These are phyloP conservation scores for Chloroclystis v-ata DNA, from an alignment of 2,888 invertebrate species.

Conservation along the genomic window DNA sequence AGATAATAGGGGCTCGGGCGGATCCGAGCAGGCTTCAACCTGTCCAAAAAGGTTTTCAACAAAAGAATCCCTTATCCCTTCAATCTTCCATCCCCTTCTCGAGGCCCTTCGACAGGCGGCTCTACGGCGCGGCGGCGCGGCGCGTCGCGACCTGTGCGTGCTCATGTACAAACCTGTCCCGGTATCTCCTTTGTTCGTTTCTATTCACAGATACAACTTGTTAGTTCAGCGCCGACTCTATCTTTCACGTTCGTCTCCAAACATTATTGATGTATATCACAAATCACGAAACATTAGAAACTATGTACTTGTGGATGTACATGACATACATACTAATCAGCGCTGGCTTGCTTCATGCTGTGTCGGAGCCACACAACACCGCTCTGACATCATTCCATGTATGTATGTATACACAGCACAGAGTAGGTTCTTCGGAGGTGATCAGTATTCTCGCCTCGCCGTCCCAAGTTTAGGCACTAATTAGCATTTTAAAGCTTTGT, in stretches of 20 bases:
- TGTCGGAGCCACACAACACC: too few relatives aligned
- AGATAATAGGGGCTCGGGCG: slow-evolving; percentile 16
- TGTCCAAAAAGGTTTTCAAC: slow-evolving; percentile 33
- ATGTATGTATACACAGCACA: too few relatives aligned
- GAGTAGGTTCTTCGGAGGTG: slow-evolving; percentile 30
- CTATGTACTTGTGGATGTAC: background rate
- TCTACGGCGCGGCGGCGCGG: slow-evolving; percentile 26
- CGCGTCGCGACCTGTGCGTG: slow-evolving; percentile 24
- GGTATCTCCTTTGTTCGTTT: too few relatives aligned
- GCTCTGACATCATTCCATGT: slow-evolving; percentile 18
- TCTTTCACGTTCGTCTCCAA: too few relatives aligned
- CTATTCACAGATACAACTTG: too few relatives aligned
- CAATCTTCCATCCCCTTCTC: slow-evolving; percentile 26
- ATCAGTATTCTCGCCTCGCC: slow-evolving; percentile 55
- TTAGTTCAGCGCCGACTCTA: too few relatives aligned
- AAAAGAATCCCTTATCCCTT: slow-evolving; percentile 33
- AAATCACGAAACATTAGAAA: slow-evolving; percentile 15
- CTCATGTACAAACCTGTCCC: slow-evolving; percentile 30
- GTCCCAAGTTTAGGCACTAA: slow-evolving; percentile 62
- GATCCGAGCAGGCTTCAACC: slow-evolving; percentile 36
- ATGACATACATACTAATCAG: slow-evolving; percentile 36
- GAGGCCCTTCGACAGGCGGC: slow-evolving; percentile 27
- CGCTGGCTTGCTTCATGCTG: slow-evolving; percentile 36
- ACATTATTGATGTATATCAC: background rate
- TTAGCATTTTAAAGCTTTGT: slow-evolving; percentile 71